A percentile compares a stretch with the other conserved stretches of the same genome.
Evolutionary conservation across 2,113 vertebrate species (phyloP).

Genomic region (Limanda limanda): DNA sequence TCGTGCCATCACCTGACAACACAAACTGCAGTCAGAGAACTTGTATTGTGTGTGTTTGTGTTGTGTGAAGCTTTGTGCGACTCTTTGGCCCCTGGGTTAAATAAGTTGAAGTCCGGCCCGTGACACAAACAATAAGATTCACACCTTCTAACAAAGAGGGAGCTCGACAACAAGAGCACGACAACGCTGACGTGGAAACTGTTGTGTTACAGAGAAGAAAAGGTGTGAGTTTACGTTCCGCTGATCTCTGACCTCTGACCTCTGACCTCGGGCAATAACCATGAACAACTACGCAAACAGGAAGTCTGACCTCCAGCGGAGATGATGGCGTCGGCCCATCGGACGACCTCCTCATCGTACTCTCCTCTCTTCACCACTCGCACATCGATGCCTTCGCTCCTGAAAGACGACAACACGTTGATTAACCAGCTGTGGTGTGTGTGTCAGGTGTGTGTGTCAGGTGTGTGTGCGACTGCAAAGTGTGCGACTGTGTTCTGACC

Average conservation of each 20-base stretch:
- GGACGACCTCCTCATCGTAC: constrained; percentile 91
- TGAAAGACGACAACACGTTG: constrained; percentile 58
- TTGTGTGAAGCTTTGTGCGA: constrained; percentile 37
- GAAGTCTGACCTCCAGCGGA: constrained; percentile 91
- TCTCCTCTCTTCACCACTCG: constrained; percentile 92
- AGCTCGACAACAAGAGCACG: not conserved
- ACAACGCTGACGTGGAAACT: not conserved
- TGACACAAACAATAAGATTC: not conserved
- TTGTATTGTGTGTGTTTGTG: not conserved
- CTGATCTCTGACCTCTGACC: too few species aligned
- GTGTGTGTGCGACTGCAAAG: too few species aligned
- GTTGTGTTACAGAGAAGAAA: too few species aligned
- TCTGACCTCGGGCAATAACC: too few species aligned
- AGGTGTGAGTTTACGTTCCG: too few species aligned
- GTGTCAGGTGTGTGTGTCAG: too few species aligned
- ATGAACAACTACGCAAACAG: not conserved
- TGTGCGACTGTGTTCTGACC: constrained; percentile 71
- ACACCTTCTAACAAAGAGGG: not conserved
- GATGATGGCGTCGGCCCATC: constrained; percentile 95
- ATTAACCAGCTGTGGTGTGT: too few species aligned
- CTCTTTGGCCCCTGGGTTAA: not conserved
- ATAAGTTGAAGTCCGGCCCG: not conserved
- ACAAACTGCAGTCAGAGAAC: constrained; percentile 54
- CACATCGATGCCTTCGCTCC: constrained; percentile 90
- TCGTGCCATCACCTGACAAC: constrained; percentile 92